A percentile compares a stretch with the other conserved stretches of the same genome.
These are phyloP conservation scores for Etheostoma perlongum DNA, from an alignment of 2,797 vertebrate species.

Conservation along the genomic window DNA sequence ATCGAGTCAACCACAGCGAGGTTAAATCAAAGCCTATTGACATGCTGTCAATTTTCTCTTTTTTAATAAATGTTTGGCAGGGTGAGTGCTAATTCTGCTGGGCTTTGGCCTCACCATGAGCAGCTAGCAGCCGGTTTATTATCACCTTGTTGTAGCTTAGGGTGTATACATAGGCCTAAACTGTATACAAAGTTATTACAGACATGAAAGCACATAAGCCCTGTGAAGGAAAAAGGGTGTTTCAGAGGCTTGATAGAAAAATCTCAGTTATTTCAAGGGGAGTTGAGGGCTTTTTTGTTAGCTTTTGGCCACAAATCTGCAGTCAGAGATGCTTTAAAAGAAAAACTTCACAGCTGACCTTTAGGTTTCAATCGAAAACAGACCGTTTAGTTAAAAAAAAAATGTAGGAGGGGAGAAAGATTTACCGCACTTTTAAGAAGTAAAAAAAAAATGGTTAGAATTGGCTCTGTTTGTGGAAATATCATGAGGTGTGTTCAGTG, in stretches of 20 bases:
- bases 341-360: slow-evolving; percentile 74
- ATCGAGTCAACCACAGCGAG: slow-evolving; percentile 50
- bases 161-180: slow-evolving; percentile 51
- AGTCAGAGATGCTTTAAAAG: slow-evolving; percentile 69
- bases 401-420: slow-evolving; percentile 38
- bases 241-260: slow-evolving; percentile 66
- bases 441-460: not conserved
- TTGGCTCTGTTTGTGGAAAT: slow-evolving; percentile 19
- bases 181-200: slow-evolving; percentile 75
- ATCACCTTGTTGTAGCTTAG: slow-evolving; percentile 78
- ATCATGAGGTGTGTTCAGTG: no score
- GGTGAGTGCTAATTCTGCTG: slow-evolving; percentile 54
- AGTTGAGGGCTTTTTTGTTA: slow-evolving; percentile 68
- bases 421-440: slow-evolving; percentile 41
- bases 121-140: slow-evolving; percentile 68
- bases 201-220: slow-evolving; percentile 71
- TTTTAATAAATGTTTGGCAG: slow-evolving; percentile 23
- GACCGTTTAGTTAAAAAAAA: slow-evolving; percentile 51
- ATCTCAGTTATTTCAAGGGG: slow-evolving; percentile 67
- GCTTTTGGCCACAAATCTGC: slow-evolving; percentile 69
- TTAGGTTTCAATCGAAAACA: slow-evolving; percentile 76
- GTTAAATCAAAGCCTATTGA: slow-evolving; percentile 55
- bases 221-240: slow-evolving; percentile 63
- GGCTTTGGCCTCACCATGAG: slow-evolving; percentile 60
- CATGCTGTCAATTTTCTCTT: slow-evolving; percentile 30